phyloP scores from a whole-genome alignment of 2,797 vertebrate genomes.

The Microcaecilia unicolor region DNA sequence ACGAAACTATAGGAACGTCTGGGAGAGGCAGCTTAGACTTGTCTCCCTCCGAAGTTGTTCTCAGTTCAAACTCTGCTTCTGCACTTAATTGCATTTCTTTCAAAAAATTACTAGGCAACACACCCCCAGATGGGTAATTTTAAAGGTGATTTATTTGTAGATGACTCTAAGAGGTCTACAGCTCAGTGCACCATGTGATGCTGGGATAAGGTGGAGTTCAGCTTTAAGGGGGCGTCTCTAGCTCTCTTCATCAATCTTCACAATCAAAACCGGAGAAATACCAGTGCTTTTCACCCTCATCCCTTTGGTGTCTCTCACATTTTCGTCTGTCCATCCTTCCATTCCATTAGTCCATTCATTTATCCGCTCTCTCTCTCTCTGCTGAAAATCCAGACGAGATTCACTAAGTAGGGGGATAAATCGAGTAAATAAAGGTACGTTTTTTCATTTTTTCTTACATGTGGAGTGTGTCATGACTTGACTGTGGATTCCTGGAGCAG shows the following conservation, averaged over 20 bases:
- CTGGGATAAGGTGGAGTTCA: conserved; percentile 46
- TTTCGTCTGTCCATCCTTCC: background rate
- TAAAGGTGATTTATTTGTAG: conserved; percentile 22
- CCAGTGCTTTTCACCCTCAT: conserved; percentile 6
- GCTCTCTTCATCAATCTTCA: conserved; percentile 22
- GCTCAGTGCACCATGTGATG: conserved; percentile 36
- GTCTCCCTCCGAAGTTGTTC: conserved; percentile 10
- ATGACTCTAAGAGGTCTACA: conserved; percentile 15
- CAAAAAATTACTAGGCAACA: conserved; percentile 40
- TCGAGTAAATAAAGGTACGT: no score
- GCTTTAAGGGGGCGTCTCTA: conserved; percentile 54
- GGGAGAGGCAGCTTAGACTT: conserved; percentile 1
- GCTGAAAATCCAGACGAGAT: no score
- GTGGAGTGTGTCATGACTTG: no score
- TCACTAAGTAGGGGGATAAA: no score
- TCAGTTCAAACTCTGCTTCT: background rate
- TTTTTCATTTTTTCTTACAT: no score
- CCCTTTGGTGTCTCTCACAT: background rate
- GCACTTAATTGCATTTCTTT: conserved; percentile 20
- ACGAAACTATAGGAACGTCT: conserved; percentile 14
- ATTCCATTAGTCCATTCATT: background rate
- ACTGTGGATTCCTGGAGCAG: no score
- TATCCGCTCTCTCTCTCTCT: no score
- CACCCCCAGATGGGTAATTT: conserved; percentile 29
- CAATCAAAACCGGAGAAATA: conserved; percentile 24